Conservation (phyloP, 2,888 invertebrate genomes). For the Pheosia gnoma region DNA sequence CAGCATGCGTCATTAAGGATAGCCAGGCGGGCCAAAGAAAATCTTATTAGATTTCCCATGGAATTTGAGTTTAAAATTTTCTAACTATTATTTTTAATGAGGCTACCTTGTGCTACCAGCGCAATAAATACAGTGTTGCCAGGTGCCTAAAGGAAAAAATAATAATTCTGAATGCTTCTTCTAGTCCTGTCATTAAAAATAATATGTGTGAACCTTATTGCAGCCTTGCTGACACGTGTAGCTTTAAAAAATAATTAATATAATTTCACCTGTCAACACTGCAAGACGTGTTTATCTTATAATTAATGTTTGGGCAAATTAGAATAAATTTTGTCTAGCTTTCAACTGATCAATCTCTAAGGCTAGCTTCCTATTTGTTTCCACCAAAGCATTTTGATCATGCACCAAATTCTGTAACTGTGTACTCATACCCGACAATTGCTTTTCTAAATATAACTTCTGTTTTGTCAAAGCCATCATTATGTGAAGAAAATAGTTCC, state of each 20-base stretch:
- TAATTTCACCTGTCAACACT: background rate
- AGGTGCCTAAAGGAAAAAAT: background rate
- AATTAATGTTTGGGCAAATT: constrained; percentile 5
- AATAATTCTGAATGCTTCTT: background rate
- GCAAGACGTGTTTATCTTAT: background rate
- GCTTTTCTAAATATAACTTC: constrained; percentile 74
- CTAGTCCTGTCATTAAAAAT: background rate
- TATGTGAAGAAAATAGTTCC: constrained; percentile 74
- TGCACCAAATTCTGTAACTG: constrained; percentile 64
- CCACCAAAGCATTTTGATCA: constrained; percentile 72
- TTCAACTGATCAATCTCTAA: constrained; percentile 78
- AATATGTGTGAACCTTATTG: background rate
- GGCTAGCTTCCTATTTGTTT: constrained; percentile 77
- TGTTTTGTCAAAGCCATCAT: constrained; percentile 80
- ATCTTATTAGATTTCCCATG: too few relatives aligned
- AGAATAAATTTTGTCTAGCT: constrained; percentile 48
- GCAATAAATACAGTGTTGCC: background rate
- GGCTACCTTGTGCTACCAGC: background rate
- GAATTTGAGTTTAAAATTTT: too few relatives aligned
- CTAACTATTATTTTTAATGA: background rate
- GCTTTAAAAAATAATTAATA: background rate
- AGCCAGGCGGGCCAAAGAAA: too few relatives aligned
- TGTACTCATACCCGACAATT: constrained; percentile 60
- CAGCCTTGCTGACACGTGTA: background rate
- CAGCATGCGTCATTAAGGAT: background rate